Conservation (phyloP, 2,888 invertebrate species). For the Stenodera caucasica region DNA sequence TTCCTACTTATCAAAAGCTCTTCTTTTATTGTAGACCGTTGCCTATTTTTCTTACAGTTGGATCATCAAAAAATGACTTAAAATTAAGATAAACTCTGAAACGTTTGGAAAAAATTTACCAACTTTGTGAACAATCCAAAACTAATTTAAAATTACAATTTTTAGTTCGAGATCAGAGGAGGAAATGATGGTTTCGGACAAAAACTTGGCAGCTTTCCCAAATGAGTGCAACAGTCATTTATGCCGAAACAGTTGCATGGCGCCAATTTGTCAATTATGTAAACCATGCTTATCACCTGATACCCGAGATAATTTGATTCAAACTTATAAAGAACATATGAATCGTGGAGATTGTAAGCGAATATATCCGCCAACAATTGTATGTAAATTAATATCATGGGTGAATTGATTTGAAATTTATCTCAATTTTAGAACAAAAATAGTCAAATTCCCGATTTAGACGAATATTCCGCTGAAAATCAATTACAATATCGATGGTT, state of each 20-base stretch:
- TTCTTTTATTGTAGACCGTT: too few relatives aligned
- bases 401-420: slow-evolving; percentile 6
- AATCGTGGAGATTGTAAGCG: slow-evolving; percentile 79
- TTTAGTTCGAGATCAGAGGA: slow-evolving; percentile 40
- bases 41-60: too few relatives aligned
- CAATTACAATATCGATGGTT: slow-evolving; percentile 82
- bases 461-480: slow-evolving; percentile 67
- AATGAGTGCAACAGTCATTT: slow-evolving; percentile 63
- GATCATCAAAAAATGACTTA: too few relatives aligned
- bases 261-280: slow-evolving; percentile 75
- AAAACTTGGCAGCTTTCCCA: slow-evolving; percentile 77
- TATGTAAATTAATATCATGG: slow-evolving; percentile 31
- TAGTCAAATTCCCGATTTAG: slow-evolving; percentile 56
- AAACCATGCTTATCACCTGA: slow-evolving; percentile 70
- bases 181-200: slow-evolving; percentile 63
- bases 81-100: too few relatives aligned
- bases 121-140: background rate
- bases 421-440: slow-evolving; percentile 34
- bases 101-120: too few relatives aligned
- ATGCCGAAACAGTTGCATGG: slow-evolving; percentile 66
- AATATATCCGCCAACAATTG: slow-evolving; percentile 77
- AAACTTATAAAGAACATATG: slow-evolving; percentile 78
- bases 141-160: slow-evolving; percentile 4
- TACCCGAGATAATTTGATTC: slow-evolving; percentile 62
- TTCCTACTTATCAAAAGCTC: too few relatives aligned